Evolutionary conservation across 2,113 vertebrate species (phyloP), one percentile per base, ranked within the genome.

Genomic region (Artemisiospiza belli): DNA sequence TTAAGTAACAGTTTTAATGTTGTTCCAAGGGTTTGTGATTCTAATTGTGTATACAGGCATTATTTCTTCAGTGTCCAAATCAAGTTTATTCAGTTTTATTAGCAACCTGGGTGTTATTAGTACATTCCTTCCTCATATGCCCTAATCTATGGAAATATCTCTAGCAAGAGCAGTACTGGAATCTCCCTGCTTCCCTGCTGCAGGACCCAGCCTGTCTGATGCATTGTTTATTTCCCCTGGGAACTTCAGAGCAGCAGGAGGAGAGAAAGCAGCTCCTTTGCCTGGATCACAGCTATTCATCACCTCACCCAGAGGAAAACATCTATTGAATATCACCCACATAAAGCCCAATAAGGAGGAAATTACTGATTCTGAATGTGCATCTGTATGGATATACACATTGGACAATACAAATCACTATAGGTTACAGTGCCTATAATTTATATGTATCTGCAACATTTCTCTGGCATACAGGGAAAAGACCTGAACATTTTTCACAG

Each of bases 141-240:
- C 27, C 46, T 74, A 83, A 85, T 80, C 70, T 91, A 18, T 74
- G 83, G 87, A 90, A 90, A 87, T n/a, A 68, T 68, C 90, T 84
- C 59, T 28, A 78, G 62, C 75, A 70, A 79, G 55, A 92, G 75
- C 82, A 41, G 67, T 17, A 28, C 22, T 75, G 76, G 62, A 75
- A 77, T 94, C 76, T 93, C 83, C 52, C 41, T 0, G 5, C 31
- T 67, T 55, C 31, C 63, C 27, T 3, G 31, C 47, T 83, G 83
- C 85, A 93, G 88, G 88, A 95, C 76, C 21, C 25, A 7, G 93
- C 88, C 68, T 95, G 85, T 39, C 85, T 90, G 15, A 47, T 37
- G 47, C 76, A 68, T 78, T 85, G 78, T 88, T 92, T 80, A 85
- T 93, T 93, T 95, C 90, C 68, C 61, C 49, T 64, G 68, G 90